Evolutionary conservation across 2,888 invertebrate species (phyloP).

Genomic region (Cryptocephalus primarius): DNA sequence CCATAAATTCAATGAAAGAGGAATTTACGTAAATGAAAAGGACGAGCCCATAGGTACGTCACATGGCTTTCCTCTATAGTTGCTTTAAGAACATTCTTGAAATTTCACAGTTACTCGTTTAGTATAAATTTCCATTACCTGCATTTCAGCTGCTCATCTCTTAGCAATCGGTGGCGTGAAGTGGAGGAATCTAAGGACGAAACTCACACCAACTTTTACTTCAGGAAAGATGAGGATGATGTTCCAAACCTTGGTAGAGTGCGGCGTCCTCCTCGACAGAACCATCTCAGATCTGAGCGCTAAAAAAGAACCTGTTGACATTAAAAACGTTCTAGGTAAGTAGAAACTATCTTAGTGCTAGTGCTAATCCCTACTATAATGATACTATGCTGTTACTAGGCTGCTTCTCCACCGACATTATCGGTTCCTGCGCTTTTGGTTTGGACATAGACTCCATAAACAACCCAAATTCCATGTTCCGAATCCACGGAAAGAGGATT

Average conservation of each 20-base stretch:
- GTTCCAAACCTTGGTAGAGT: slow-evolving; percentile 46
- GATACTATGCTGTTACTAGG: slow-evolving; percentile 1
- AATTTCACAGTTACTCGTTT: neutral
- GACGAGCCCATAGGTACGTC: slow-evolving; percentile 41
- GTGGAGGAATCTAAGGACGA: slow-evolving; percentile 12
- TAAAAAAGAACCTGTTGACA: slow-evolving; percentile 6
- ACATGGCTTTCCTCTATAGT: neutral
- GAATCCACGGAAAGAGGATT: slow-evolving; percentile 11
- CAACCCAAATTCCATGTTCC: slow-evolving; percentile 39
- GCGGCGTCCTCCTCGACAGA: slow-evolving; percentile 22
- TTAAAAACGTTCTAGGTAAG: slow-evolving; percentile 8
- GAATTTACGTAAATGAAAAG: slow-evolving; percentile 44
- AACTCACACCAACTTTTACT: slow-evolving; percentile 50
- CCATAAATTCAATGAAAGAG: slow-evolving; percentile 48
- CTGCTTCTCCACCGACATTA: slow-evolving; percentile 13
- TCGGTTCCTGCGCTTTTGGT: slow-evolving; percentile 44
- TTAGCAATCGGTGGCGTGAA: slow-evolving; percentile 11
- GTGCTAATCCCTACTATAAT: neutral
- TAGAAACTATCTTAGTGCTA: neutral
- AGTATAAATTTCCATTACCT: neutral
- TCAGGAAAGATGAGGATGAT: slow-evolving; percentile 52
- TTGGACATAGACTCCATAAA: slow-evolving; percentile 45
- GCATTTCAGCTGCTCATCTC: slow-evolving; percentile 24
- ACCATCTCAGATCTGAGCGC: slow-evolving; percentile 1
- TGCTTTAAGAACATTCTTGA: neutral